Conservation (phyloP, 2,797 vertebrate species). For the Falco berigora region DNA sequence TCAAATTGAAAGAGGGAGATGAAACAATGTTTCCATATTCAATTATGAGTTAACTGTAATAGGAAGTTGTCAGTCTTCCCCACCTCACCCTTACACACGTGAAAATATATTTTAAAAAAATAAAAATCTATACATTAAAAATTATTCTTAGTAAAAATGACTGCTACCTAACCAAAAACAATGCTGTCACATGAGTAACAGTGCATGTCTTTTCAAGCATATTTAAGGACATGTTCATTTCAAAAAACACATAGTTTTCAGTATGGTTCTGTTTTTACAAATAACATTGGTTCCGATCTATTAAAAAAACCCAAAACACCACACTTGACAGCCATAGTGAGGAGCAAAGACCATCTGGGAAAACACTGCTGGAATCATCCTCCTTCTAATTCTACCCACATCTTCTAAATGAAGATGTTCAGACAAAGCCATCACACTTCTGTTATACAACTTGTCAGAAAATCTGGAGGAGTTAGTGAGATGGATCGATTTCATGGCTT, state of each 20-base stretch:
- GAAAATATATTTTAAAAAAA: not conserved
- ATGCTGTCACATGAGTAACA: not conserved
- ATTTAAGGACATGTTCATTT: not conserved
- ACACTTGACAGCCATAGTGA: not conserved
- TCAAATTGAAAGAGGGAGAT: not conserved
- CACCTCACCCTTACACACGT: not conserved
- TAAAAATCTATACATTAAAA: not conserved
- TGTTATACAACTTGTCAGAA: not conserved
- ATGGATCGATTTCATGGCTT: not conserved
- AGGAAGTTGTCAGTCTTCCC: not conserved
- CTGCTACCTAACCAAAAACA: not conserved
- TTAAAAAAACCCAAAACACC: not conserved
- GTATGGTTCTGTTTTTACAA: not conserved
- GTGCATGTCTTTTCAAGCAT: not conserved
- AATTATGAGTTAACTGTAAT: not conserved
- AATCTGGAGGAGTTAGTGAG: not conserved
- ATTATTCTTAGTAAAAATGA: not conserved
- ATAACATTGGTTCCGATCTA: not conserved
- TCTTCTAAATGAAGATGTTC: not conserved
- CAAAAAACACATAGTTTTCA: not conserved
- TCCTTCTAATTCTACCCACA: not conserved
- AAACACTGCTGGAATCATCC: not conserved
- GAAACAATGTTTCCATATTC: not conserved
- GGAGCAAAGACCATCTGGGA: not conserved
- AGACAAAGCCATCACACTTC: not conserved